These are phyloP conservation scores for Diacarnus erythraeanus DNA, from an alignment of 37 sponge, comb jelly and placozoan species.

Conservation along the genomic window DNA sequence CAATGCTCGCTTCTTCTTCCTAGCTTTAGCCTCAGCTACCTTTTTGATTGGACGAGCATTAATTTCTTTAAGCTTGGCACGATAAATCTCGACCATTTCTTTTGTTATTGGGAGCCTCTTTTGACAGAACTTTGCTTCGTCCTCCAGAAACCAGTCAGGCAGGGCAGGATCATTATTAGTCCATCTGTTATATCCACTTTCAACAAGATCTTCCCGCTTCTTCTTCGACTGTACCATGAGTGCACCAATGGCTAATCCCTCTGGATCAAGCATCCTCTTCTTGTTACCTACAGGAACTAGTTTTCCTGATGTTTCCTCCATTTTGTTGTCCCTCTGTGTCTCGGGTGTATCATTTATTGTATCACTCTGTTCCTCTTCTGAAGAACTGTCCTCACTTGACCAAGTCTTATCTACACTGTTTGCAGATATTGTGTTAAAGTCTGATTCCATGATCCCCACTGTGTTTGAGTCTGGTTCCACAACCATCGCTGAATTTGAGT, in stretches of 20 bases:
- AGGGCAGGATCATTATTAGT: slow-evolving; percentile 77
- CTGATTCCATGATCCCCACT: too few species aligned
- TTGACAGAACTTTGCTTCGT: slow-evolving; percentile 82
- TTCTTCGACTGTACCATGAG: slow-evolving; percentile 84
- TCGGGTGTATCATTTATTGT: background rate
- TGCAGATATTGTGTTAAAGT: background rate
- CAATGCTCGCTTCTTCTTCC: slow-evolving; percentile 65
- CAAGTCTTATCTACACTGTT: slow-evolving; percentile 30
- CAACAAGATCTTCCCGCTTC: slow-evolving; percentile 81
- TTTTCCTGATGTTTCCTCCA: too few species aligned
- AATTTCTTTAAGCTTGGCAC: slow-evolving; percentile 75
- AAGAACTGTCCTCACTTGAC: background rate
- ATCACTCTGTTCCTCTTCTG: background rate
- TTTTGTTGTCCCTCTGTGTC: background rate
- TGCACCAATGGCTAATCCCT: slow-evolving; percentile 88
- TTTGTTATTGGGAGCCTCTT: slow-evolving; percentile 91
- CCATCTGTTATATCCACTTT: slow-evolving; percentile 89
- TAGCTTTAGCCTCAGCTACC: slow-evolving; percentile 94
- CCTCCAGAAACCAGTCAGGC: slow-evolving; percentile 94
- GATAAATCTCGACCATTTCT: slow-evolving; percentile 85
- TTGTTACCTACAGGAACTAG: slow-evolving; percentile 44
- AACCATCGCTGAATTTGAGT: too few species aligned
- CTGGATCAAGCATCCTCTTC: slow-evolving; percentile 65
- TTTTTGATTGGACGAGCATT: slow-evolving; percentile 97
- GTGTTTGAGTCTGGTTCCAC: background rate